Percentiles rank a stretch among this genome's conserved stretches.
These are phyloP conservation scores for Drosophila auraria DNA, from an alignment of 1,140 invertebrate species.

Conservation along the genomic window DNA sequence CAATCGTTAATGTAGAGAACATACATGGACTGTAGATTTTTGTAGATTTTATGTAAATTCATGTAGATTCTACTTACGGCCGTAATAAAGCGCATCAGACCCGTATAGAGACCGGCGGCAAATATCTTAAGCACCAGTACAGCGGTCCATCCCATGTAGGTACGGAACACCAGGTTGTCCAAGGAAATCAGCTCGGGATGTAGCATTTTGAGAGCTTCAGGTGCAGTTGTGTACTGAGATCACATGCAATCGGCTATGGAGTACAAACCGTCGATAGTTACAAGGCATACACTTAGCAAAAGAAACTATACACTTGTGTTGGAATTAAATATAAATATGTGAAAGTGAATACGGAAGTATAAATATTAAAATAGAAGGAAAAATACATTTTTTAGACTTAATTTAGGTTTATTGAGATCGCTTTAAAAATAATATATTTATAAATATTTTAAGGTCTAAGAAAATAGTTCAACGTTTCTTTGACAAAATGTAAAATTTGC, in stretches of 20 bases:
- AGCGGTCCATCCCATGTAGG: slow-evolving; percentile 87
- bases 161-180: slow-evolving; percentile 85
- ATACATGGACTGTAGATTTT: background rate
- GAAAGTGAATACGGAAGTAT: background rate
- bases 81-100: slow-evolving; percentile 86
- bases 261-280: background rate
- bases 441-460: too few species aligned
- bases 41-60: slow-evolving; percentile 8
- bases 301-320: background rate
- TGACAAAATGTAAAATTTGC: too few species aligned
- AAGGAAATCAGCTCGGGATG: slow-evolving; percentile 58
- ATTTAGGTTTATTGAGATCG: too few species aligned
- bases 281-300: background rate
- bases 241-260: slow-evolving; percentile 3
- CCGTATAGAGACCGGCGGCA: slow-evolving; percentile 86
- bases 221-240: slow-evolving; percentile 35
- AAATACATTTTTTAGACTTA: background rate
- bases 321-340: background rate
- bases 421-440: too few species aligned
- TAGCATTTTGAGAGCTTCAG: slow-evolving; percentile 41
- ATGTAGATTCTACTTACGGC: slow-evolving; percentile 85
- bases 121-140: slow-evolving; percentile 88
- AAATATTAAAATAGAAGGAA: background rate
- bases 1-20: slow-evolving; percentile 7
- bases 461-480: too few species aligned